Evolutionary conservation across 1,140 invertebrate genomes (phyloP).

Genomic region (Agrilus planipennis): DNA sequence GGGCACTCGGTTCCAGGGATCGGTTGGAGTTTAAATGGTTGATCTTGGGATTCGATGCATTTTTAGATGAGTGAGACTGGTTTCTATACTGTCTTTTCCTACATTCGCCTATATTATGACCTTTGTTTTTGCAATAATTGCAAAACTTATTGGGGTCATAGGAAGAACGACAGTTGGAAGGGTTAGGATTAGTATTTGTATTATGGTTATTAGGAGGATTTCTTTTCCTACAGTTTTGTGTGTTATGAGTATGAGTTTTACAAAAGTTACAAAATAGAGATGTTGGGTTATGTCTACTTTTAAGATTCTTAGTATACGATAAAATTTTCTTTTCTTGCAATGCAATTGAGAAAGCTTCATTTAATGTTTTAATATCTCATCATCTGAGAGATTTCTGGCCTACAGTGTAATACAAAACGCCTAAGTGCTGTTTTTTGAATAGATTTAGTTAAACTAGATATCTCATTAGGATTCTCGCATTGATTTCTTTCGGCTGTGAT

Average conservation of each 20-base stretch:
- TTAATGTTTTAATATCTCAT: conserved; percentile 2
- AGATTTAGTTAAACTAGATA: not conserved
- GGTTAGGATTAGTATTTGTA: not conserved
- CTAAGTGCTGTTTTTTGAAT: not conserved
- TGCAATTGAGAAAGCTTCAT: conserved; percentile 4
- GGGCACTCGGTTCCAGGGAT: not conserved
- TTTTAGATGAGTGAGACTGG: not conserved
- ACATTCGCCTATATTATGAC: conserved; percentile 7
- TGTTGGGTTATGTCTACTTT: not conserved
- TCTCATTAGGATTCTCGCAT: conserved; percentile 1
- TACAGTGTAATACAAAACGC: conserved; percentile 6
- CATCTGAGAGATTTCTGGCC: conserved; percentile 9
- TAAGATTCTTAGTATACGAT: not conserved
- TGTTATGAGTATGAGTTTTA: not conserved
- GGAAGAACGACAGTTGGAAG: not conserved
- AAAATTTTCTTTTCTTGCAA: conserved; percentile 8
- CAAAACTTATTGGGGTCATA: conserved; percentile 1
- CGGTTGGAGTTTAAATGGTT: conserved; percentile 1
- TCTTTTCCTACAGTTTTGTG: not conserved
- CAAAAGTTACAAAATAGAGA: conserved; percentile 1
- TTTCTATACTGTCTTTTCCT: conserved; percentile 6
- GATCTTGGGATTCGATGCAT: not conserved
- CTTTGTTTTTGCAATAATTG: conserved; percentile 9
- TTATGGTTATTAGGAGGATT: not conserved
- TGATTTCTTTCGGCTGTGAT: not conserved